These are phyloP conservation scores for Hormaphis cornu DNA, from an alignment of 1,140 invertebrate species.

Conservation along the genomic window DNA sequence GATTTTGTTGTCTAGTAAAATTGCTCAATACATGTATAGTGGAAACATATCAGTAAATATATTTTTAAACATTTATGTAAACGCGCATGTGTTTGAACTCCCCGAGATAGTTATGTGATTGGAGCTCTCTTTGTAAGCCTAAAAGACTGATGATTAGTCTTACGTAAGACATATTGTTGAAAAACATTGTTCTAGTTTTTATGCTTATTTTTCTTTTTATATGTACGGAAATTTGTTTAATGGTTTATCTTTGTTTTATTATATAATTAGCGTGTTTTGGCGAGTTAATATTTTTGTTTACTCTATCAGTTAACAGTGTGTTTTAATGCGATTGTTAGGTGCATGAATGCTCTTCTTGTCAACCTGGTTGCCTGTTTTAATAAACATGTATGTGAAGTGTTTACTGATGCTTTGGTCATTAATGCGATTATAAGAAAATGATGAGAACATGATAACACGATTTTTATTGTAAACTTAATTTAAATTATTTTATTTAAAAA, in stretches of 20 bases:
- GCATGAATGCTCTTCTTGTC: no score
- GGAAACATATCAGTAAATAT: background rate
- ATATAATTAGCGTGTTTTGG: background rate
- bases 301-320: no score
- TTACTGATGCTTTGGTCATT: no score
- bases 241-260: slow-evolving; percentile 18
- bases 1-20: slow-evolving; percentile 4
- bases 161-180: slow-evolving; percentile 7
- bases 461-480: no score
- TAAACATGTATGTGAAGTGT: no score
- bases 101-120: slow-evolving; percentile 13
- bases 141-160: slow-evolving; percentile 30
- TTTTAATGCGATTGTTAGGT: no score
- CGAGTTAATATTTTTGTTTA: no score
- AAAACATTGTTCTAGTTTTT: background rate
- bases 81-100: background rate
- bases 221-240: slow-evolving; percentile 2
- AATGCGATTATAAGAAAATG: no score
- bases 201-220: slow-evolving; percentile 4
- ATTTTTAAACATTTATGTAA: slow-evolving; percentile 19
- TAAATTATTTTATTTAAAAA: no score
- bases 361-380: no score
- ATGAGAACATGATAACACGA: no score
- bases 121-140: slow-evolving; percentile 27
- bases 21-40: slow-evolving; percentile 6